Percentiles rank a stretch among this genome's conserved stretches.
Conservation (phyloP, 1,140 invertebrate species). For the Muscidifurax raptorellus region DNA sequence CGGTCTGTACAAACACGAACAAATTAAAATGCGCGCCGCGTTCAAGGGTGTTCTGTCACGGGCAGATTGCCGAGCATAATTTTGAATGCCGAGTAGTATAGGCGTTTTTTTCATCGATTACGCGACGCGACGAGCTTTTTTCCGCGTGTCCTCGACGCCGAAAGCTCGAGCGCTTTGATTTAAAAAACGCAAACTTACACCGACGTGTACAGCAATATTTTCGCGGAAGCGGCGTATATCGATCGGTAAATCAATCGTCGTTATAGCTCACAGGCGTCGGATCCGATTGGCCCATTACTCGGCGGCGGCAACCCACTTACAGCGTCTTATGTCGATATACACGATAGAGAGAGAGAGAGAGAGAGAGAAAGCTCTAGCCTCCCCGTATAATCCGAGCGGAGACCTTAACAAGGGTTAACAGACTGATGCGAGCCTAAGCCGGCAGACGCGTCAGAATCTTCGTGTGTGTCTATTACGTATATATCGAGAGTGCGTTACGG, state of each 20-base stretch:
- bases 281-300: neutral
- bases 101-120: neutral
- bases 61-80: neutral
- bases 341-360: neutral
- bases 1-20: neutral
- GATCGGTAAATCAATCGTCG: neutral
- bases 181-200: neutral
- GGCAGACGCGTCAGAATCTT: neutral
- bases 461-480: neutral
- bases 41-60: neutral
- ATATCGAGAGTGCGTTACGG: neutral
- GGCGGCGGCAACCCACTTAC: neutral
- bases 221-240: neutral
- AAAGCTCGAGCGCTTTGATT: neutral
- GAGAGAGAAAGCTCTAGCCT: neutral
- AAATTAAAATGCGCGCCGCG: slow-evolving; percentile 11
- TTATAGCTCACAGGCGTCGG: neutral
- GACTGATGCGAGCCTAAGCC: neutral
- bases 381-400: neutral
- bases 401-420: slow-evolving; percentile 25
- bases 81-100: slow-evolving; percentile 1
- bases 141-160: neutral
- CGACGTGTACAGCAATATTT: too few species aligned
- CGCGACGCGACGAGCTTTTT: neutral
- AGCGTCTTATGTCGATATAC: neutral